These are phyloP conservation scores for Chrysina gloriosa DNA, from an alignment of 2,888 invertebrate genomes.

Conservation along the genomic window DNA sequence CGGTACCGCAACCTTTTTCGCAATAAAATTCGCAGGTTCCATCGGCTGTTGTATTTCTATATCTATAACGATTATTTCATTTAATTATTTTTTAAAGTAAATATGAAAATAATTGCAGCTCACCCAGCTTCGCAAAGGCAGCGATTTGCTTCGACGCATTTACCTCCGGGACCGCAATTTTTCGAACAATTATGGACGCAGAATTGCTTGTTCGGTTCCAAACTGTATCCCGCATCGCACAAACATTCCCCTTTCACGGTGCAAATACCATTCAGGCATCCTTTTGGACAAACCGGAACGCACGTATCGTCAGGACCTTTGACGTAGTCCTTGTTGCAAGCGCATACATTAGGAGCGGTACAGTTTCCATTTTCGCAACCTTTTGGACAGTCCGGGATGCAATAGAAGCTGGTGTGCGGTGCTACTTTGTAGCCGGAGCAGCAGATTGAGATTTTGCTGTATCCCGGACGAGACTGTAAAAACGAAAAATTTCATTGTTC, in stretches of 20 bases:
- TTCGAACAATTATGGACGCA: slow-evolving; percentile 72
- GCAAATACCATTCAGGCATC: slow-evolving; percentile 76
- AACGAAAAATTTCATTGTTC: too few species aligned
- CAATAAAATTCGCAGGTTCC: slow-evolving; percentile 60
- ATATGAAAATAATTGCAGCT: slow-evolving; percentile 49
- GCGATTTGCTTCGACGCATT: slow-evolving; percentile 68
- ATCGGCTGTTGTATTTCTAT: slow-evolving; percentile 50
- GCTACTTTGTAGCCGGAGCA: slow-evolving; percentile 78
- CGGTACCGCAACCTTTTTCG: slow-evolving; percentile 62
- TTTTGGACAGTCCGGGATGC: slow-evolving; percentile 73
- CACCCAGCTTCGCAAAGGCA: slow-evolving; percentile 70
- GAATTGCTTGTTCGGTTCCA: slow-evolving; percentile 70
- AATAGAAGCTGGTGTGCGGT: slow-evolving; percentile 68
- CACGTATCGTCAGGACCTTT: slow-evolving; percentile 68
- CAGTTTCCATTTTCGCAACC: slow-evolving; percentile 79
- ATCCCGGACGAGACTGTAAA: slow-evolving; percentile 70
- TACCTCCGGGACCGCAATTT: slow-evolving; percentile 68
- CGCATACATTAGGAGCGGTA: slow-evolving; percentile 73
- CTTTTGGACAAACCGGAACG: slow-evolving; percentile 75
- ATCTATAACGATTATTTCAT: slow-evolving; percentile 59
- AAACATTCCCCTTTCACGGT: slow-evolving; percentile 71
- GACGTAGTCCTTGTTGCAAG: slow-evolving; percentile 72
- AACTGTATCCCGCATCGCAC: slow-evolving; percentile 71
- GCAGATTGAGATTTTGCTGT: slow-evolving; percentile 76
- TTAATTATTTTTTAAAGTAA: neutral